phyloP scores from a whole-genome alignment of 1,140 invertebrate genomes.

The Drosophila athabasca region DNA sequence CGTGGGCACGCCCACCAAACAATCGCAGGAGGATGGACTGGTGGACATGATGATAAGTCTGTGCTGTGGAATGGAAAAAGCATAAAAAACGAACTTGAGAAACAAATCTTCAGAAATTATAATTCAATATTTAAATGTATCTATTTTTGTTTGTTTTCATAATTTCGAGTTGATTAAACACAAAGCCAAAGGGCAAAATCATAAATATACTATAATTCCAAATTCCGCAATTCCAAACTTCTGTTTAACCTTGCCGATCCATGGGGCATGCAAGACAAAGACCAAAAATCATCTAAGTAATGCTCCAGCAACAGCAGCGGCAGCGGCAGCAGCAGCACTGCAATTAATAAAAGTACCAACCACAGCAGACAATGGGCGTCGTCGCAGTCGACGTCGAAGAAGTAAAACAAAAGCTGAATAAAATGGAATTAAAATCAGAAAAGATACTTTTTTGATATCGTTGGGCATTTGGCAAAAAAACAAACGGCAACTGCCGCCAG shows the following conservation, averaged over 20 bases:
- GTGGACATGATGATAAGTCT: constrained; percentile 53
- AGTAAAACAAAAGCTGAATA: constrained; percentile 24
- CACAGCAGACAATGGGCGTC: constrained; percentile 61
- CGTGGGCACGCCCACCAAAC: constrained; percentile 88
- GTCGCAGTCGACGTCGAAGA: constrained; percentile 11
- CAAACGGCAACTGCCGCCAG: constrained; percentile 58
- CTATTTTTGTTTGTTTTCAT: constrained; percentile 7
- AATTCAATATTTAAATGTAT: constrained; percentile 17
- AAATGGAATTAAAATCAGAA: constrained; percentile 55
- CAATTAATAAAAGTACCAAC: constrained; percentile 56
- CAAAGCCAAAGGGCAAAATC: constrained; percentile 28
- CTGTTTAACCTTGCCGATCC: constrained; percentile 50
- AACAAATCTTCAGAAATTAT: not conserved
- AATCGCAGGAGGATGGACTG: constrained; percentile 86
- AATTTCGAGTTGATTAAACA: constrained; percentile 36
- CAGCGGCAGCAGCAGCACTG: constrained; percentile 10
- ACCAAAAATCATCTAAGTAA: constrained; percentile 39
- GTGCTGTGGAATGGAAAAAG: constrained; percentile 3
- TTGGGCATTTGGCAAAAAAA: constrained; percentile 39
- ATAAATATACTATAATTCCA: constrained; percentile 13
- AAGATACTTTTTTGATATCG: constrained; percentile 51
- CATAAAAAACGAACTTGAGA: constrained; percentile 30
- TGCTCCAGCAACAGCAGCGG: constrained; percentile 18
- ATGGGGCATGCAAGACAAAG: constrained; percentile 28
- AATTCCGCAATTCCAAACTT: constrained; percentile 45